phyloP scores from a whole-genome alignment of 1,140 invertebrate species.

The Babylonia areolata region DNA sequence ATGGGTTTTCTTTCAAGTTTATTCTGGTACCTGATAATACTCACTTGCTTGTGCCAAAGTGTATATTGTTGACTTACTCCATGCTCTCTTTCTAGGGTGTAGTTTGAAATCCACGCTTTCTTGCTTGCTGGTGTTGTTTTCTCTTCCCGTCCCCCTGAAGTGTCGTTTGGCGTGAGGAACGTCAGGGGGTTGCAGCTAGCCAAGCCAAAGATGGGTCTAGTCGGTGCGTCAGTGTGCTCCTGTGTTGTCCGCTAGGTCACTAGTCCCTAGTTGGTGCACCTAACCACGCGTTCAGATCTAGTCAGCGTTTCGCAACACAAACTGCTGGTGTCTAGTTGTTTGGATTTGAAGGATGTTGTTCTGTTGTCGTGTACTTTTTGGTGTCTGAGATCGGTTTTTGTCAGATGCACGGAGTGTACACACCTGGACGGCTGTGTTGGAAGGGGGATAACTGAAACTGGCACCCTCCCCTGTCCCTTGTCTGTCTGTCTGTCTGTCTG shows the following conservation, averaged over 20 bases:
- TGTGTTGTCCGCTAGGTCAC: too few species aligned
- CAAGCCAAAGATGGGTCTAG: constrained; percentile 31
- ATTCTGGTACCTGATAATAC: constrained; percentile 25
- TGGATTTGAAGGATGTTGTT: too few species aligned
- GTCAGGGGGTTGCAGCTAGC: constrained; percentile 24
- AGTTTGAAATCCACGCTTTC: not conserved
- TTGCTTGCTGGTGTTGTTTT: not conserved
- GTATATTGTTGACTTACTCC: not conserved
- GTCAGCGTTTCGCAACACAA: not conserved
- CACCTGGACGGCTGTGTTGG: too few species aligned
- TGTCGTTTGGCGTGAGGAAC: not conserved
- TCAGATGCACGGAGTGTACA: too few species aligned
- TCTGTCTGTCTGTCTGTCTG: too few species aligned
- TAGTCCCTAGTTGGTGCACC: not conserved
- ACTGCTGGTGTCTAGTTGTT: too few species aligned
- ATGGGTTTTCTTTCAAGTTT: not conserved
- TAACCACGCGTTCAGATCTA: not conserved
- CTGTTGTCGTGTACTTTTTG: too few species aligned
- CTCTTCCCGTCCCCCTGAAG: not conserved
- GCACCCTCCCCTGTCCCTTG: too few species aligned
- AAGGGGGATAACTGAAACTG: too few species aligned
- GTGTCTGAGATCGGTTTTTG: too few species aligned
- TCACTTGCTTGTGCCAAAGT: constrained; percentile 7
- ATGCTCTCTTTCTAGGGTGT: not conserved
- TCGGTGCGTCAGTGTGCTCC: not conserved